Base-by-base conservation (phyloP, 1,140 invertebrate genomes). In the Brachionus plicatilis region DNA sequence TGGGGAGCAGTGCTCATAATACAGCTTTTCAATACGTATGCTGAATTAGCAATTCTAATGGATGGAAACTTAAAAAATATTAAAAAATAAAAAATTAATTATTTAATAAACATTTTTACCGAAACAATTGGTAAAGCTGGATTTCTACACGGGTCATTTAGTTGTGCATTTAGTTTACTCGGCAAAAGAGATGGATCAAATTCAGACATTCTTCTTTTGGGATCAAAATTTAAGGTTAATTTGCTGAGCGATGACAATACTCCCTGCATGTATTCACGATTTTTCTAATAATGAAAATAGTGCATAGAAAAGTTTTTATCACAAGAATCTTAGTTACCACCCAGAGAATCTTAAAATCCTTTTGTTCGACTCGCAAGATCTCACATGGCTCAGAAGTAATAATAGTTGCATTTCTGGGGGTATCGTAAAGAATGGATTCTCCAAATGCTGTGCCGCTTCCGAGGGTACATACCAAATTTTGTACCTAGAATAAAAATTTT, bases 361-460 rank as follows among this genome's bases (percentile, higher is more conserved):
- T 91, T 86, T 93, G 92, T 88, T 94, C 93, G 24, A 94, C 93
- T 33, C 93, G 88, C 17, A 94, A 90, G 45, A 94, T 89, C 88
- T 94, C 93, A 86, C 93, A 94, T 75, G 92, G 92, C 83, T 93
- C 93, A 87, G 92, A 92, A 7, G 93, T 94, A 45, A 94, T 91
- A 45, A 94, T 92, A 1, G 93, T 94, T 72, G 92, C 93, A 85
- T 93, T 92, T 85, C 93, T 90, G 4, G 93, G 93, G 79, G 92
- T 90, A 87, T 93, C 93, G 86, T 93, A 91, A 75, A 94, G 89
- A 85, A 94, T 92, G 41, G 92, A 93, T 89, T 94, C 93, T 3
- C 93, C 93, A 88, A 94, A 94, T 53, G 93, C 93, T n/a, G 92
- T 92, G 14, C 93, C 94, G 76, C 93, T 92, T 20, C 92, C 93